Evolutionary conservation across 2,797 vertebrate species (phyloP), one percentile per base, ranked within the genome.

Genomic region (Eupleurogrammus muticus): DNA sequence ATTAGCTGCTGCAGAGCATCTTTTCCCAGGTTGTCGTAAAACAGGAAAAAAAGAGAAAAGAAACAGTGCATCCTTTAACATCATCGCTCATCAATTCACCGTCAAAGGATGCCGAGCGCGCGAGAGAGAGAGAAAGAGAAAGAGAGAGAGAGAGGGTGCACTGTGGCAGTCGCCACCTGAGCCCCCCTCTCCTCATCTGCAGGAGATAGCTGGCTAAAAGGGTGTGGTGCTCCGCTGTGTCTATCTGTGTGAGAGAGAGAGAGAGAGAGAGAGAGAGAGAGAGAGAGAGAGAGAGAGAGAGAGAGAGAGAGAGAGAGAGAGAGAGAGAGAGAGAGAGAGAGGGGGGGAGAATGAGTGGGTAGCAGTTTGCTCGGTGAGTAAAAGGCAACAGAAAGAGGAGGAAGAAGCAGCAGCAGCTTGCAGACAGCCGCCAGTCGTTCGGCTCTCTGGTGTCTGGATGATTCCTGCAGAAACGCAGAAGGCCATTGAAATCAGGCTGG

Each of bases 141-240:
- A 34, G 62, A 46, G 77, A 7, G 79, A 72, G 34, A 54, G 80
- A 1, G 72, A 85, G 73, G 6, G 23, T 61, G 69, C 77, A 73
- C 62, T 87, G 87, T 85, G 85, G 80, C 80, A 75, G 82, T 80
- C 87, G 77, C 83, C 88, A 92, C 89, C 91, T 92, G 92, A 90
- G 83, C 83, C 81, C 80, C 85, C 77, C 83, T 82, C 72, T 76
- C 79, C 82, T 86, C 87, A 82, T 84, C 91, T 92, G 92, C 93
- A 93, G 90, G 88, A 91, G 89, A 87, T 88, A 90, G 85, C 86
- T 66, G 79, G 88, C 89, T 92, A 85, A 92, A 93, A 94, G 93
- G 92, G 93, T 92, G 93, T 93, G 91, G 92, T 92, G 88, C 92
- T 87, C 73, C 3, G 66, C 86, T 72, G 65, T 80, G 87, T 68